A percentile compares a stretch with the other conserved stretches of the same genome.
Evolutionary conservation across 2,888 invertebrate genomes (phyloP).

Genomic region (Cephus rjabovi): DNA sequence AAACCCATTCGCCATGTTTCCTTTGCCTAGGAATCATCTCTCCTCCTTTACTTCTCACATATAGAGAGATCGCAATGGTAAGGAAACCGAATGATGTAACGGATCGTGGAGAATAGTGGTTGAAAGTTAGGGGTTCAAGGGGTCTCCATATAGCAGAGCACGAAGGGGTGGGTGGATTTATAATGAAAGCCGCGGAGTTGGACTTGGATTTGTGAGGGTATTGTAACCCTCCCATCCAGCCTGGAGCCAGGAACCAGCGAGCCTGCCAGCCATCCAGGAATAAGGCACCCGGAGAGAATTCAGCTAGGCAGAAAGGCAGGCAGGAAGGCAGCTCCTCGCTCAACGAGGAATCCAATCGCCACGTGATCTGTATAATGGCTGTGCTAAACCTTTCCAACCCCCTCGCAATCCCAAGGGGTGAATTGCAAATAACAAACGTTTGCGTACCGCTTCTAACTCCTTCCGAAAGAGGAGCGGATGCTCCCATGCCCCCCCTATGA

Average conservation of each 20-base stretch:
- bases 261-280: constrained; percentile 27
- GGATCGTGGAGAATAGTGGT: constrained; percentile 59
- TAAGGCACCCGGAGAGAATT: constrained; percentile 26
- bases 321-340: constrained; percentile 31
- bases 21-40: constrained; percentile 37
- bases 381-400: constrained; percentile 55
- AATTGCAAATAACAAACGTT: constrained; percentile 61
- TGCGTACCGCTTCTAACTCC: constrained; percentile 48
- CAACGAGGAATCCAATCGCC: constrained; percentile 63
- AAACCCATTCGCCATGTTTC: constrained; percentile 63
- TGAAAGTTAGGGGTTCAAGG: constrained; percentile 59
- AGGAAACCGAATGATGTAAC: constrained; percentile 61
- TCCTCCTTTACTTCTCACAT: not conserved
- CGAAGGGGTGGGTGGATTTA: constrained; percentile 59
- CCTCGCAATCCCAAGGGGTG: constrained; percentile 53
- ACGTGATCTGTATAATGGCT: constrained; percentile 63
- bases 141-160: constrained; percentile 24
- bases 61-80: constrained; percentile 25
- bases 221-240: constrained; percentile 43
- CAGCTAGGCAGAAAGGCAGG: constrained; percentile 28
- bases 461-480: not conserved
- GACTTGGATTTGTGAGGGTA: constrained; percentile 64
- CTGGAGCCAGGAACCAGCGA: constrained; percentile 13
- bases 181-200: constrained; percentile 65
- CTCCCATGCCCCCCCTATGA: not conserved